Percentiles rank a stretch among this genome's conserved stretches.
phyloP scores from a whole-genome alignment of 2,797 vertebrate species.

The Sebastiscus tertius region DNA sequence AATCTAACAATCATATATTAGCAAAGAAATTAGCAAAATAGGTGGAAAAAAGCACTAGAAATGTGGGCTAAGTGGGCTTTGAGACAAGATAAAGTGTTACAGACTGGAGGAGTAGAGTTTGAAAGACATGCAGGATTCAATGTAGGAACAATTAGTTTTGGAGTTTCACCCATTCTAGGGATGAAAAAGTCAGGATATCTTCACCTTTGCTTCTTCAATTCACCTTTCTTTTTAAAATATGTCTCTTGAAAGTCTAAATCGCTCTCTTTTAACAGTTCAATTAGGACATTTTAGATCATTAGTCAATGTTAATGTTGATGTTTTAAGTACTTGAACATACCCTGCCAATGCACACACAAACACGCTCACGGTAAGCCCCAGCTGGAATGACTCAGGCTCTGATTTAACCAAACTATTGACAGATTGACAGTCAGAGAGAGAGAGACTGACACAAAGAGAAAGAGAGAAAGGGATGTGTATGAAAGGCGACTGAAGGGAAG shows the following conservation, averaged over 20 bases:
- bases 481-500: slow-evolving; percentile 32
- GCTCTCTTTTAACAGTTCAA: not conserved
- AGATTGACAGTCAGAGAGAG: not conserved
- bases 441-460: slow-evolving; percentile 3
- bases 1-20: not conserved
- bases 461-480: not conserved
- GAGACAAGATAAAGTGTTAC: not conserved
- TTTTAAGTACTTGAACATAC: not conserved
- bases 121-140: not conserved
- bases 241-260: not conserved
- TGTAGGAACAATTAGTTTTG: not conserved
- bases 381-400: not conserved
- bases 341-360: not conserved
- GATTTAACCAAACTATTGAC: slow-evolving; percentile 9
- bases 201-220: not conserved
- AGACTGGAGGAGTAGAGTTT: not conserved
- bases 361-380: not conserved
- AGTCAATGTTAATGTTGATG: not conserved
- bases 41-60: not conserved
- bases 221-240: not conserved
- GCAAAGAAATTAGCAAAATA: not conserved
- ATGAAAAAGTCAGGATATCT: not conserved
- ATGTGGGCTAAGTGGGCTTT: not conserved
- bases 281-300: not conserved
- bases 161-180: not conserved